Conservation (phyloP, 1,140 invertebrate genomes). For the Ctenoplectra terminalis region DNA sequence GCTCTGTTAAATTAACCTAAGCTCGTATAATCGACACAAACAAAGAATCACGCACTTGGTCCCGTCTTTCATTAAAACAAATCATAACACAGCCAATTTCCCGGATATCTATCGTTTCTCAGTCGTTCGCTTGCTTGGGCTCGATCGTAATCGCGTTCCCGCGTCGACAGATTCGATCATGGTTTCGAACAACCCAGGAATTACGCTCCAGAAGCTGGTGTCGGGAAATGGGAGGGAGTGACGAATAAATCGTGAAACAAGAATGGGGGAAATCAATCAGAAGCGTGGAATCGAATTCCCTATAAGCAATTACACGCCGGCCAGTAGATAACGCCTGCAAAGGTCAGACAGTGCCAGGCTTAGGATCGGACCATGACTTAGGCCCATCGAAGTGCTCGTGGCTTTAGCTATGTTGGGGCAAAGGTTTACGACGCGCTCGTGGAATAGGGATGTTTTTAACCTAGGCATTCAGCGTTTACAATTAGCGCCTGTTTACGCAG, state of each 20-base stretch:
- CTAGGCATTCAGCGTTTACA: background rate
- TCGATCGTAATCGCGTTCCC: background rate
- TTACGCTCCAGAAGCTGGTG: background rate
- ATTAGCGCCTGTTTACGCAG: background rate
- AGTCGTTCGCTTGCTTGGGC: background rate
- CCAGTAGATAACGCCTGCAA: slow-evolving; percentile 22
- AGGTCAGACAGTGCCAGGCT: slow-evolving; percentile 25
- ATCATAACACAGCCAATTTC: background rate
- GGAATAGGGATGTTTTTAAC: background rate
- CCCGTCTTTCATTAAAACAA: background rate
- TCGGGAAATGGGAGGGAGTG: slow-evolving; percentile 9
- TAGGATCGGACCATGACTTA: background rate
- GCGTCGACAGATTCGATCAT: background rate
- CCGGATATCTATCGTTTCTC: background rate
- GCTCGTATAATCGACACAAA: background rate
- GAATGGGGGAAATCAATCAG: slow-evolving; percentile 32
- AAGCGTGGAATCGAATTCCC: slow-evolving; percentile 13
- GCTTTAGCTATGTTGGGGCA: background rate
- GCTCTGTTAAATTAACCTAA: background rate
- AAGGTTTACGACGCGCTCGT: slow-evolving; percentile 10
- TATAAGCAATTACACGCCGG: slow-evolving; percentile 9
- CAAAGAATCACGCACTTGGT: background rate
- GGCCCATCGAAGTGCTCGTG: background rate
- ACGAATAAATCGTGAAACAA: slow-evolving; percentile 22
- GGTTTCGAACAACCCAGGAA: background rate